These are phyloP conservation scores for Drusus annulatus DNA, from an alignment of 1,140 invertebrate species.

Conservation along the genomic window DNA sequence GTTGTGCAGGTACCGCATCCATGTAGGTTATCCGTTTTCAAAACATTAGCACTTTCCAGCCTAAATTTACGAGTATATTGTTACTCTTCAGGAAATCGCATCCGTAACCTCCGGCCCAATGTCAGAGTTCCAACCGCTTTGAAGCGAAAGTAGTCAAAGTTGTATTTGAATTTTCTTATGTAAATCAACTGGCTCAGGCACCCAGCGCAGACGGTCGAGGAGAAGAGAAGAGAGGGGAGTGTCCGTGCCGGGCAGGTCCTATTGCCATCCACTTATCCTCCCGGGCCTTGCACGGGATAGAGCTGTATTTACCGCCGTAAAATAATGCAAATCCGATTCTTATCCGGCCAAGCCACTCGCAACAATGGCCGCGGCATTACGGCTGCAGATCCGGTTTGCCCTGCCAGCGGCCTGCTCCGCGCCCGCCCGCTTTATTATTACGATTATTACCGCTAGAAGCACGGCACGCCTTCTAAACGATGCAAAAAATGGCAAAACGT, in stretches of 20 bases:
- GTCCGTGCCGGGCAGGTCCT: not conserved
- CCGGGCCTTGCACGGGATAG: slow-evolving; percentile 9
- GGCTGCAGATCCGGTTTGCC: slow-evolving; percentile 43
- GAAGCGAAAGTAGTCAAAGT: too few relatives aligned
- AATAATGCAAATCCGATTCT: slow-evolving; percentile 53
- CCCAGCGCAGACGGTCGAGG: too few relatives aligned
- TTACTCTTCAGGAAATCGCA: too few relatives aligned
- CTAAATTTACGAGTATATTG: too few relatives aligned
- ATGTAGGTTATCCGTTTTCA: too few relatives aligned
- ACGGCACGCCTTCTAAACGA: not conserved
- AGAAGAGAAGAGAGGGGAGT: not conserved
- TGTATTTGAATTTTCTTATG: too few relatives aligned
- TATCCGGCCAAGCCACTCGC: slow-evolving; percentile 34
- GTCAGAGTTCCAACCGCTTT: too few relatives aligned
- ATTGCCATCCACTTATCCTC: not conserved
- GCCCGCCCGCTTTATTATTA: slow-evolving; percentile 5
- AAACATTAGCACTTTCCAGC: too few relatives aligned
- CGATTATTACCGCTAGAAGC: slow-evolving; percentile 31
- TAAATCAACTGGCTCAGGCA: too few relatives aligned
- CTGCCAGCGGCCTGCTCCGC: not conserved
- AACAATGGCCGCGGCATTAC: slow-evolving; percentile 45
- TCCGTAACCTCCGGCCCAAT: too few relatives aligned
- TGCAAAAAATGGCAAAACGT: slow-evolving; percentile 20
- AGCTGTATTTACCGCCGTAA: slow-evolving; percentile 39
- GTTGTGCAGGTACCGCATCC: too few relatives aligned